phyloP scores from a whole-genome alignment of 1,140 invertebrate species.

The Pogonomyrmex californicus region DNA sequence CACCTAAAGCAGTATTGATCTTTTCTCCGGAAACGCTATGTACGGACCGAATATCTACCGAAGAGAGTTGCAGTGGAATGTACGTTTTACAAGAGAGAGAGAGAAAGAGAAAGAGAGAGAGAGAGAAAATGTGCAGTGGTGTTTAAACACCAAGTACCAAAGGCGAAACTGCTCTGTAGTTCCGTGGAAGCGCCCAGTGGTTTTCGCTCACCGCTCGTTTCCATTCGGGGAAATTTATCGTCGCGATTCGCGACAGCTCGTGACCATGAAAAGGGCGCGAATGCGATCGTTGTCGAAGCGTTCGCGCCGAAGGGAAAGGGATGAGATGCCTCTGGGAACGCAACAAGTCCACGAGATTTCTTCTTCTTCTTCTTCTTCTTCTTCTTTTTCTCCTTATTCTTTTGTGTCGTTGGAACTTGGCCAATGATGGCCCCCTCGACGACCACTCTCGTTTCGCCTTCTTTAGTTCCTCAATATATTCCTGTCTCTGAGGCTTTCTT shows the following conservation, averaged over 20 bases:
- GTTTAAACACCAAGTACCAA: slow-evolving; percentile 41
- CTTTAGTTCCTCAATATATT: background rate
- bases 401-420: slow-evolving; percentile 78
- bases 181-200: background rate
- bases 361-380: slow-evolving; percentile 67
- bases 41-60: background rate
- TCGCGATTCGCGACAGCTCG: slow-evolving; percentile 56
- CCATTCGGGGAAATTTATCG: slow-evolving; percentile 68
- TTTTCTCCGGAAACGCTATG: slow-evolving; percentile 8
- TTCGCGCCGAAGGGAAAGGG: slow-evolving; percentile 45
- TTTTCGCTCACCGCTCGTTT: slow-evolving; percentile 54
- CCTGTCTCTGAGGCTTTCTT: slow-evolving; percentile 29
- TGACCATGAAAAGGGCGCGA: slow-evolving; percentile 53
- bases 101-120: background rate
- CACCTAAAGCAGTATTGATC: slow-evolving; percentile 29
- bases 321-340: slow-evolving; percentile 71
- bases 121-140: background rate
- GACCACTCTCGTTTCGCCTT: slow-evolving; percentile 30
- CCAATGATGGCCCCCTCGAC: slow-evolving; percentile 71
- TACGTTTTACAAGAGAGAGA: slow-evolving; percentile 31
- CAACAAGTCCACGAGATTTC: slow-evolving; percentile 78
- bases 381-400: slow-evolving; percentile 67
- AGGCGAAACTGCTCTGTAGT: slow-evolving; percentile 6
- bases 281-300: slow-evolving; percentile 29
- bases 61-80: background rate